phyloP scores from a whole-genome alignment of 2,888 invertebrate genomes.

The Athalia circularis region DNA sequence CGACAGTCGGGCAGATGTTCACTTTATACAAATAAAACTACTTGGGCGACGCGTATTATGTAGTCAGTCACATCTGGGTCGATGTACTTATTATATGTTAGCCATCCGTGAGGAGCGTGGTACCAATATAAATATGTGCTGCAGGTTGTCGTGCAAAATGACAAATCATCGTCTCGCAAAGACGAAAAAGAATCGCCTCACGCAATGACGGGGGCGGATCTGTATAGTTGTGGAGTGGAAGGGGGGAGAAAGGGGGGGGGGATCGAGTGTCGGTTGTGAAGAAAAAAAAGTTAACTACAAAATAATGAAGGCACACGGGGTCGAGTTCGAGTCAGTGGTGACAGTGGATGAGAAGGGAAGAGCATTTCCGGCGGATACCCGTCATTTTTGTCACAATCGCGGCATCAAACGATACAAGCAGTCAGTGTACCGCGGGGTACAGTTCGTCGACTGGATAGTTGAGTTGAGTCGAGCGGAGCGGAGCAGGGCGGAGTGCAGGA shows the following conservation, averaged over 20 bases:
- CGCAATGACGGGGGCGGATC: conserved; percentile 36
- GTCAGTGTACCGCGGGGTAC: conserved; percentile 32
- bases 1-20: conserved; percentile 34
- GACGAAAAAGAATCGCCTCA: conserved; percentile 46
- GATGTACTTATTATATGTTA: too few relatives aligned
- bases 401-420: conserved; percentile 69
- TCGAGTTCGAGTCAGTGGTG: conserved; percentile 43
- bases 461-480: conserved; percentile 52
- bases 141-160: conserved; percentile 56
- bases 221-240: conserved; percentile 24
- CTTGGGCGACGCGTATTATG: background rate
- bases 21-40: background rate
- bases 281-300: conserved; percentile 66
- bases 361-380: conserved; percentile 72
- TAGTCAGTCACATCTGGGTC: too few relatives aligned
- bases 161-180: conserved; percentile 64
- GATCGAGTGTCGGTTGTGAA: conserved; percentile 46
- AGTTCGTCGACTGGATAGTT: background rate
- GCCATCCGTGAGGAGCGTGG: too few relatives aligned
- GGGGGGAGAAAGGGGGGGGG: background rate
- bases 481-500: conserved; percentile 37
- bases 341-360: conserved; percentile 58
- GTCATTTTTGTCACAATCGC: conserved; percentile 74
- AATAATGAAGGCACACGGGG: conserved; percentile 64
- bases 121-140: conserved; percentile 1